Conservation (phyloP, 2,888 invertebrate species). For the Agonopterix arenella region DNA sequence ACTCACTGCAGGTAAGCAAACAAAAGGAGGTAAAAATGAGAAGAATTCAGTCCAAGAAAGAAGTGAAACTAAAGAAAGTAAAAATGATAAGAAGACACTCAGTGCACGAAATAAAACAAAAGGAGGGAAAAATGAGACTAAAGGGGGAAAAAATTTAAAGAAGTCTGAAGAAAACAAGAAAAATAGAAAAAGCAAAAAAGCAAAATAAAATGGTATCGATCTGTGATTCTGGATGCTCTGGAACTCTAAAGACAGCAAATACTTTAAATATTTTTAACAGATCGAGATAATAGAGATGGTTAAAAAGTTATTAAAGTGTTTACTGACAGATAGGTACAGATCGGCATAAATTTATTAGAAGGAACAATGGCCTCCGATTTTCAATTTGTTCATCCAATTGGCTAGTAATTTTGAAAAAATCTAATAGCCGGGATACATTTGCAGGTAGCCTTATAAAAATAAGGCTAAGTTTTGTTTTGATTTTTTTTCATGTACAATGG, state of each 20-base stretch:
- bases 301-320: neutral
- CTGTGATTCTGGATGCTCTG: neutral
- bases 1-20: neutral
- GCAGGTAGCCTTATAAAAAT: neutral
- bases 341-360: neutral
- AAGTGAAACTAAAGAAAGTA: conserved; percentile 4
- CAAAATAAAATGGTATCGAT: neutral
- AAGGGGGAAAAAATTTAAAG: conserved; percentile 1
- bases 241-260: neutral
- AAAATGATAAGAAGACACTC: conserved; percentile 3
- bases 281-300: neutral
- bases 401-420: neutral
- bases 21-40: conserved; percentile 3
- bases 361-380: neutral
- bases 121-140: neutral
- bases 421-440: neutral
- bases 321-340: too few species aligned
- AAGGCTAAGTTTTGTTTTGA: neutral
- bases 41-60: conserved; percentile 1
- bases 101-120: conserved; percentile 2
- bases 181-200: neutral
- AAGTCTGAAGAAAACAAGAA: neutral
- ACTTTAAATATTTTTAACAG: neutral
- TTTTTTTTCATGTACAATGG: neutral
- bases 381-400: neutral